phyloP scores from a whole-genome alignment of 2,113 vertebrate genomes.

The Labeo catla region DNA sequence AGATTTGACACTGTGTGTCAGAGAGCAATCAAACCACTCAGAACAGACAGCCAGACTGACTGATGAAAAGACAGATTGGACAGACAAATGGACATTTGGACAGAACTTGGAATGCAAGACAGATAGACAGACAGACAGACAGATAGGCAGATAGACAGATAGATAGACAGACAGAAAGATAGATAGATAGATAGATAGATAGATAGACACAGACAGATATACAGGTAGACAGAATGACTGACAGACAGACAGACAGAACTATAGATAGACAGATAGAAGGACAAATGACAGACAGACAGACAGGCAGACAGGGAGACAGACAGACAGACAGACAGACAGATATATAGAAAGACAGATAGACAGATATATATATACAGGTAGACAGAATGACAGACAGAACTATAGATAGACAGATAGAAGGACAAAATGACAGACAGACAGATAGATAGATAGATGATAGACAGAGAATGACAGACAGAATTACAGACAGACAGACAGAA shows the following conservation, averaged over 20 bases:
- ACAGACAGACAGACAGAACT: slow-evolving; percentile 2
- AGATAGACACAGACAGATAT: slow-evolving; percentile 11
- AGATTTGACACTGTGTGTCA: neutral
- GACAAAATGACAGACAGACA: neutral
- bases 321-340: neutral
- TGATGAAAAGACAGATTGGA: neutral
- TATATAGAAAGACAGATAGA: neutral
- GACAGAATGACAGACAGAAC: slow-evolving; percentile 11
- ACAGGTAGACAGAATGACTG: too few species aligned
- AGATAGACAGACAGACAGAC: slow-evolving; percentile 18
- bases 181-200: slow-evolving; percentile 56
- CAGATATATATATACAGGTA: slow-evolving; percentile 47
- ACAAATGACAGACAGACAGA: too few species aligned
- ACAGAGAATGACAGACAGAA: too few species aligned
- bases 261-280: too few species aligned
- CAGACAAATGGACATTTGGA: neutral
- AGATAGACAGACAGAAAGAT: neutral
- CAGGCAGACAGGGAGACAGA: neutral
- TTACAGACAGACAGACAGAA: neutral
- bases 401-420: too few species aligned
- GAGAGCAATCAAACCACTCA: neutral
- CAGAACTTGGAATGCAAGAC: too few species aligned
- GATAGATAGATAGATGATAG: neutral
- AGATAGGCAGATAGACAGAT: neutral
- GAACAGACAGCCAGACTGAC: neutral